Percentiles rank a stretch among this genome's conserved stretches.
These are phyloP conservation scores for Pseudococcus longispinus DNA, from an alignment of 2,888 invertebrate genomes.

Conservation along the genomic window DNA sequence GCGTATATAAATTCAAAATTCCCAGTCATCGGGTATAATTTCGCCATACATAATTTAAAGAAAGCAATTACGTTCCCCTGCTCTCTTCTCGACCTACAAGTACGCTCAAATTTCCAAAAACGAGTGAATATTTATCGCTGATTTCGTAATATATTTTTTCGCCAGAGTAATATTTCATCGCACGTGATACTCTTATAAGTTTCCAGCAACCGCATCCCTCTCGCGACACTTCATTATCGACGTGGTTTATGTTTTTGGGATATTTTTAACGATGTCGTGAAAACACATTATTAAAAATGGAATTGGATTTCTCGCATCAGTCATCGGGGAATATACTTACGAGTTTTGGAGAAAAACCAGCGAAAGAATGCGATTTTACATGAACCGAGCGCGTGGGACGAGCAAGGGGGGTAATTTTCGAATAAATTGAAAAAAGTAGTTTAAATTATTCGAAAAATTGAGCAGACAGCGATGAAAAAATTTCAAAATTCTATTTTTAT, in stretches of 20 bases:
- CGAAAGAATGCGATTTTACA: background rate
- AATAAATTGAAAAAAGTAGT: background rate
- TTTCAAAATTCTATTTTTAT: background rate
- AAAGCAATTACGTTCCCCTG: background rate
- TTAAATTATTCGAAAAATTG: background rate
- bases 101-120: background rate
- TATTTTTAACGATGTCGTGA: slow-evolving; percentile 1
- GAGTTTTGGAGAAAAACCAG: background rate
- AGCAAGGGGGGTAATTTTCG: background rate
- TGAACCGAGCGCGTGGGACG: background rate
- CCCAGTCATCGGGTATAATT: background rate
- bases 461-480: background rate
- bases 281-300: slow-evolving; percentile 4
- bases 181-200: background rate
- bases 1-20: background rate
- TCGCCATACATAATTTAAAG: background rate
- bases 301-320: background rate
- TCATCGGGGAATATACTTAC: background rate
- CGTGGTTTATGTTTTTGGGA: background rate
- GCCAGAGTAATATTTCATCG: background rate
- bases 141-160: background rate
- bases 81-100: background rate
- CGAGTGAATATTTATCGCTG: background rate
- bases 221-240: background rate
- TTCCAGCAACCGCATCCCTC: background rate